Conservation (phyloP, 1,140 invertebrate genomes). For the Bombus superbus region DNA sequence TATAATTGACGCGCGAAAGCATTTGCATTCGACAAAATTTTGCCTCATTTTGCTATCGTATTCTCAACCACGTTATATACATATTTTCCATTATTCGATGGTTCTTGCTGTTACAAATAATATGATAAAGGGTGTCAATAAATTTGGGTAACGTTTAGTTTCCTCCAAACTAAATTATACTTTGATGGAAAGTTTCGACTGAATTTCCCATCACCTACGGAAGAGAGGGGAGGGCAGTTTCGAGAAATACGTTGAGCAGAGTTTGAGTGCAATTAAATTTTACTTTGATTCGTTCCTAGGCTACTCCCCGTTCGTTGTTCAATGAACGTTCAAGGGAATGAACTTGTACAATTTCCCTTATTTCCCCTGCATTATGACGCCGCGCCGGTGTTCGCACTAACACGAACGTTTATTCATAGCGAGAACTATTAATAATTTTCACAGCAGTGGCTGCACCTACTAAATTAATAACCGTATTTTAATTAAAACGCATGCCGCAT, state of each 20-base stretch:
- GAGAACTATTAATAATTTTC: constrained; percentile 28
- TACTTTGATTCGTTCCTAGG: constrained; percentile 22
- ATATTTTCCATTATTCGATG: constrained; percentile 7
- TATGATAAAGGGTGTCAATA: background rate
- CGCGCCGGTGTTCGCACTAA: background rate
- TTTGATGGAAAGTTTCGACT: constrained; percentile 36
- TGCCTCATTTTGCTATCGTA: too few relatives aligned
- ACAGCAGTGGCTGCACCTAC: background rate
- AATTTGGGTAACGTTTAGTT: constrained; percentile 53
- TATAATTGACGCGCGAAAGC: too few relatives aligned
- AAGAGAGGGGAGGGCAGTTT: background rate
- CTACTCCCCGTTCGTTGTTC: background rate
- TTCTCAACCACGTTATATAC: too few relatives aligned
- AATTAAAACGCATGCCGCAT: constrained; percentile 29
- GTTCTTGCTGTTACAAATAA: constrained; percentile 67
- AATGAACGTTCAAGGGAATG: constrained; percentile 1
- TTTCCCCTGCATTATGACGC: background rate
- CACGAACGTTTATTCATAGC: constrained; percentile 14
- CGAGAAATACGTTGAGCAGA: constrained; percentile 35
- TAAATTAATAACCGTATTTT: constrained; percentile 35
- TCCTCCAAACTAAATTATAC: constrained; percentile 21
- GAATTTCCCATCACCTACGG: background rate
- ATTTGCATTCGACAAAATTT: background rate
- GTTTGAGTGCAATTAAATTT: constrained; percentile 51
- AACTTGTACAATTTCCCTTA: background rate